Conservation (phyloP, 2,888 invertebrate species). For the Acheta domesticus region DNA sequence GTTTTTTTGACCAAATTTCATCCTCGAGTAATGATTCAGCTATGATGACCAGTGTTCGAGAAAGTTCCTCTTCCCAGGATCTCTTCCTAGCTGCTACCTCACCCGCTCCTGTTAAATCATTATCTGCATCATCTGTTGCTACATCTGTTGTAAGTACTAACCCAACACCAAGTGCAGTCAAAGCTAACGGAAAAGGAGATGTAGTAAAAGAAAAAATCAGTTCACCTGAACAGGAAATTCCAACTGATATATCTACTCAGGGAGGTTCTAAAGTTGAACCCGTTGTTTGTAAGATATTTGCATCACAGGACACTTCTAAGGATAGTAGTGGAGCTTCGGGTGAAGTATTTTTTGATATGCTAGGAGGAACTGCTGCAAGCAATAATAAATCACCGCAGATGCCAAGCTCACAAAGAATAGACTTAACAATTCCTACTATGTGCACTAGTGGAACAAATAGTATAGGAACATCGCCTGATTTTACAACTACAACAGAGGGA, state of each 20-base stretch:
- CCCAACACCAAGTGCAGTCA: background rate
- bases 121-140: background rate
- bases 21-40: slow-evolving; percentile 39
- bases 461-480: slow-evolving; percentile 35
- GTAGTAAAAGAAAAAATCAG: background rate
- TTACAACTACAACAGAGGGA: slow-evolving; percentile 34
- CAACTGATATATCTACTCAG: background rate
- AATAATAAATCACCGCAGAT: slow-evolving; percentile 1
- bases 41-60: slow-evolving; percentile 42
- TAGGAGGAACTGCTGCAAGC: slow-evolving; percentile 41
- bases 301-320: slow-evolving; percentile 43
- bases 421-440: slow-evolving; percentile 30
- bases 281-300: slow-evolving; percentile 51
- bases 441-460: slow-evolving; percentile 33
- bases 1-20: slow-evolving; percentile 42
- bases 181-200: background rate
- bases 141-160: background rate
- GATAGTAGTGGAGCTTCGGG: slow-evolving; percentile 42
- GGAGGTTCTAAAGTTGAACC: slow-evolving; percentile 43
- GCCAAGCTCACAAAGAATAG: slow-evolving; percentile 43
- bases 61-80: slow-evolving; percentile 40
- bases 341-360: slow-evolving; percentile 51
- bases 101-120: background rate
- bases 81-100: slow-evolving; percentile 34
- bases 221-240: slow-evolving; percentile 18